These are phyloP conservation scores for Tragelaphus oryx DNA, from an alignment of 2,797 vertebrate species.

Conservation along the genomic window DNA sequence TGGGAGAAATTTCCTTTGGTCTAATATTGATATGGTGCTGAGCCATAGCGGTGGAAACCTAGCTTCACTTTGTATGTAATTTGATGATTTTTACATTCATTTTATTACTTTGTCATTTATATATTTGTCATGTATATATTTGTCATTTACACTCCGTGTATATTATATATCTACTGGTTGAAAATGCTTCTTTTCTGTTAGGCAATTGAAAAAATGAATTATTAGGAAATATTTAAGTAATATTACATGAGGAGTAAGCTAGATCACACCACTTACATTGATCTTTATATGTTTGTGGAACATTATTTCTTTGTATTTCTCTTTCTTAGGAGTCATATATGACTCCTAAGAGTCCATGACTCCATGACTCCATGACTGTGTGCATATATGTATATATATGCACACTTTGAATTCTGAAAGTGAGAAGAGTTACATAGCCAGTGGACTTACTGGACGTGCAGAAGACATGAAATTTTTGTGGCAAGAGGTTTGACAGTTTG, in stretches of 20 bases:
- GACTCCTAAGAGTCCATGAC: too few relatives aligned
- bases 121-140: too few relatives aligned
- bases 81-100: not conserved
- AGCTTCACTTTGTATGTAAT: not conserved
- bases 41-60: not conserved
- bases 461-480: not conserved
- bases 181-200: not conserved
- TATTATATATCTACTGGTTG: not conserved
- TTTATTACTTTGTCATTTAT: not conserved
- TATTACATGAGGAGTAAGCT: not conserved
- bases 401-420: not conserved
- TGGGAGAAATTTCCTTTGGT: not conserved
- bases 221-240: not conserved
- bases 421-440: not conserved
- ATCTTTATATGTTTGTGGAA: not conserved
- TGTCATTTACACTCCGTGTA: not conserved
- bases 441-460: not conserved
- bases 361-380: too few relatives aligned
- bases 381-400: not conserved
- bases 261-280: not conserved
- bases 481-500: not conserved
- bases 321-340: not conserved
- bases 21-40: not conserved
- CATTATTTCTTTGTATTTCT: not conserved
- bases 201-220: not conserved